Evolutionary conservation across 2,113 vertebrate genomes (phyloP), one percentile per base, ranked within the genome.

Genomic region (Chaetodon auriga): DNA sequence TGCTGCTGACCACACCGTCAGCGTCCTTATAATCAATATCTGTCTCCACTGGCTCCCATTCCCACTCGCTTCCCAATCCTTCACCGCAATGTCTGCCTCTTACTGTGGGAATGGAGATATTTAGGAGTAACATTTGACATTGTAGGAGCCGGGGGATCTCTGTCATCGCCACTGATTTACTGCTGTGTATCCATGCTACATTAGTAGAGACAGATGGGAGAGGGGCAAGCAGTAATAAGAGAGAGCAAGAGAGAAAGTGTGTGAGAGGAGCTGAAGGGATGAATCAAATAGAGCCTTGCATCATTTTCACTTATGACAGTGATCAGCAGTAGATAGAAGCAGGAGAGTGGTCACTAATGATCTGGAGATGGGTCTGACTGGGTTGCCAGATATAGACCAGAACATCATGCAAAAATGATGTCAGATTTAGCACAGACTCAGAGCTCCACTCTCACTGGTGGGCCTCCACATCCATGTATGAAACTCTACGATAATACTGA

Each of bases 261-360:
- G 13, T 14, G 58, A 75, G 57, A 18, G 36, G 46, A 58, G 51
- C 53, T 71, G 75, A 70, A 71, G 38, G 64, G 68, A 43, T 68
- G 54, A 64, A 60, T 58, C 45, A 68, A 81, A 78, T 21, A 46
- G 61, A 82, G 43, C 12, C 49, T 19, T 57, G 58, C 45, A 78
- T 75, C 13, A 64, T 75, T 72, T 80, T 68, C 36, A 51, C 76
- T 85, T 64, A 74, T 61, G 66, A 72, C 80, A 48, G 80, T 75
- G 73, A 85, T 83, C 30, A 76, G 78, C 76, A 25, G 43, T 7
- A 69, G 57, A 61, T 41, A 53, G 60, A 49, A 25, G 25, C 58
- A 80, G 63, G 62, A 80, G 63, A 83, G 81, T 64, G 72, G 61
- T 64, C 73, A 62, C 70, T 84, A 79, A 89, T 90, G 78, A 82